Evolutionary conservation across 2,113 vertebrate species (phyloP).

Genomic region (Microcebus jonahi): DNA sequence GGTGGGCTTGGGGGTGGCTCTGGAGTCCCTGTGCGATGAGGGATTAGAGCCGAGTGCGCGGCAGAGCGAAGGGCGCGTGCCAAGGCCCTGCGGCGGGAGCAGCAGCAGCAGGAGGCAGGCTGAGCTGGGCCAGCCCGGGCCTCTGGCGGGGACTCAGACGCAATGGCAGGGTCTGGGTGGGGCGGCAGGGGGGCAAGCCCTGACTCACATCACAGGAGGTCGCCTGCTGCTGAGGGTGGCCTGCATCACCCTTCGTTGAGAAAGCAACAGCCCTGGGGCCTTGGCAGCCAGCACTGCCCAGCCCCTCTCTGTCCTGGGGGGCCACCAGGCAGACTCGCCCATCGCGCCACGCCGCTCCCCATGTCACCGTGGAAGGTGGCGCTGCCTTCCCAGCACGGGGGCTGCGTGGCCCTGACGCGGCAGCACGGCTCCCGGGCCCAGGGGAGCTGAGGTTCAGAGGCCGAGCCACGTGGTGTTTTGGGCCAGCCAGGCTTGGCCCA

Average conservation of each 20-base stretch:
- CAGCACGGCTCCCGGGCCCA: fast-evolving
- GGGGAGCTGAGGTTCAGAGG: neutral
- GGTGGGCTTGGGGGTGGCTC: neutral
- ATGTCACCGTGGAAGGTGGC: fast-evolving
- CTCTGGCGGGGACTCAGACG: neutral
- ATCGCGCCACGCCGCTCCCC: fast-evolving
- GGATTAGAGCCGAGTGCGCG: neutral
- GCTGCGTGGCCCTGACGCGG: neutral
- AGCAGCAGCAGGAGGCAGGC: neutral
- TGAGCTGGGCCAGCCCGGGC: neutral
- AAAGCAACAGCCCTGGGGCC: neutral
- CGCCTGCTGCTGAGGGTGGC: neutral
- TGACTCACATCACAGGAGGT: neutral
- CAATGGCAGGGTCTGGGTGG: neutral
- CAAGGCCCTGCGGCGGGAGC: neutral
- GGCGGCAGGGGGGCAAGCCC: neutral
- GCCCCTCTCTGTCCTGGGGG: fast-evolving
- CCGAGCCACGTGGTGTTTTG: fast-evolving
- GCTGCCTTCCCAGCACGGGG: fast-evolving
- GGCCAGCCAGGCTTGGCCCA: fast-evolving
- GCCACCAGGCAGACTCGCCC: too few species aligned
- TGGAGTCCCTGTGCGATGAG: neutral
- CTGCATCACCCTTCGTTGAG: too few species aligned
- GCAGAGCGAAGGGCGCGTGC: neutral
- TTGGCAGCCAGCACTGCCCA: too few species aligned